Evolutionary conservation across 2,113 vertebrate genomes (phyloP).

Genomic region (Pungitius pungitius): DNA sequence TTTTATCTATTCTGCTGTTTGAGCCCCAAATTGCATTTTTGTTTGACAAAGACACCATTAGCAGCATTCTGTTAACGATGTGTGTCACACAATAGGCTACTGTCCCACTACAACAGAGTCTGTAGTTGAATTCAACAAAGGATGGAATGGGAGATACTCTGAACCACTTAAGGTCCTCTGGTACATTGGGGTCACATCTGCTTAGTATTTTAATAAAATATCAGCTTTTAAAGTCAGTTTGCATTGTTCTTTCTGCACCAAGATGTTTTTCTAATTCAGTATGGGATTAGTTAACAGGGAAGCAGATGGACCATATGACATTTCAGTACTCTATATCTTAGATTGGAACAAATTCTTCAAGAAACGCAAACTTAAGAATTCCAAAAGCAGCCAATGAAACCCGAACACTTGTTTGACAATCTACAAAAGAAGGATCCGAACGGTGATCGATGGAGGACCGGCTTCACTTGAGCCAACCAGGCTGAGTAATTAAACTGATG

Average conservation of each 20-base stretch:
- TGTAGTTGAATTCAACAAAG: not conserved
- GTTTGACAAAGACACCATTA: conserved; percentile 10
- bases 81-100: not conserved
- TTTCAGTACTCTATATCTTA: not conserved
- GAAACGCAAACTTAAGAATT: not conserved
- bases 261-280: not conserved
- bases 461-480: not conserved
- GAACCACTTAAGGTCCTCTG: not conserved
- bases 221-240: conserved; percentile 4
- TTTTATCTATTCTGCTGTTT: conserved; percentile 2
- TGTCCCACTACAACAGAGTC: not conserved
- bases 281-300: not conserved
- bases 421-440: too few species aligned
- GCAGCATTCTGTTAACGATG: conserved; percentile 16
- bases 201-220: conserved; percentile 22
- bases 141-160: not conserved
- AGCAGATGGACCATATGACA: not conserved
- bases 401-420: not conserved
- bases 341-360: not conserved
- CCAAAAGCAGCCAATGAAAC: not conserved
- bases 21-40: conserved; percentile 26
- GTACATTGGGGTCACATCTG: not conserved
- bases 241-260: not conserved
- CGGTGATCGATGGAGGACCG: not conserved
- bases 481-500: conserved; percentile 4